Base-by-base conservation (phyloP, 2,888 invertebrate species). In the Acronicta leporina region DNA sequence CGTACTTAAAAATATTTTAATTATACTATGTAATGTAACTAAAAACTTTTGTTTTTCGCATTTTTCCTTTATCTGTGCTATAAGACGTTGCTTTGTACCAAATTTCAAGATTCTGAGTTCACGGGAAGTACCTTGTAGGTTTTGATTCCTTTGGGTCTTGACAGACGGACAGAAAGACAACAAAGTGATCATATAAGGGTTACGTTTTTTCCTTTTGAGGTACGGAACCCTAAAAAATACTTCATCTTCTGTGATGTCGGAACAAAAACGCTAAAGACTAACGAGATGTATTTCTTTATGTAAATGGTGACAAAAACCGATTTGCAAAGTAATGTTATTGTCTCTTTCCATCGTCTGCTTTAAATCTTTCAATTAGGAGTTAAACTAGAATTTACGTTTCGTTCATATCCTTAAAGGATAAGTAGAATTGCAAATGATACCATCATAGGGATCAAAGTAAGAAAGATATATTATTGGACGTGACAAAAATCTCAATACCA, bases 351-450 rank as follows among this genome's bases (percentile, higher is more conserved):
- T 53, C 42, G 47, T 3, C 13, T 8, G 15, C 27, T 20, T 56
- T 52, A 41, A 63, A 63, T 56, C 48, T 63, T 69, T 48, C 14
- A 52, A 63, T 69, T 51, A 62, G 16, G 13, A 42, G 42, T 49
- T 40, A 10, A 40, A 60, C 14, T 44, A 56, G 33, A 45, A 52
- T 55, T 49, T 45, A 40, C 53, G 35, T 33, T 42, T 1, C 5
- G 1, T 41, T 47, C 30, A 49, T 14, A 9, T 43, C 10, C 11
- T 25, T 41, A 41, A 33, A 9, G 38, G 13, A 43, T 45, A 52
- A 41, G 43, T 16, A 45, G 20, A 65, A 50, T 43, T 64, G 25
- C 13, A 40, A 66, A 53, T 50, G 0, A 25, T 46, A 16, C 14
- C 25, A 14, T 16, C 11, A 14, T 2, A n/a, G 13, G 8, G 25